These are phyloP conservation scores for Sinella curviseta DNA, from an alignment of 1,140 invertebrate genomes.

Conservation along the genomic window DNA sequence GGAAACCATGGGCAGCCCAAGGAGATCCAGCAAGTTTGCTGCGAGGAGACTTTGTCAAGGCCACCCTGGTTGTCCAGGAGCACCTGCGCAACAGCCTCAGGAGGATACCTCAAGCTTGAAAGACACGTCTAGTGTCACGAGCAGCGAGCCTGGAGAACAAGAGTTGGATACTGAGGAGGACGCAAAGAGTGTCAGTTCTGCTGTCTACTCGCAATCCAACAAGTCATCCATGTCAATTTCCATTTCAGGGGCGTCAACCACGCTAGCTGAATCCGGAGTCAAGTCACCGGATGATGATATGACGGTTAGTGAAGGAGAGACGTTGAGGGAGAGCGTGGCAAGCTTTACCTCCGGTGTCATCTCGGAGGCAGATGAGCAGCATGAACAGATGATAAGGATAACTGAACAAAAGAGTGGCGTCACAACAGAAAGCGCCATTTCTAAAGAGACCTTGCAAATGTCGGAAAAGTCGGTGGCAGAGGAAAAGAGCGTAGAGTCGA, in stretches of 20 bases:
- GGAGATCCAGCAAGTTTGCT: not conserved
- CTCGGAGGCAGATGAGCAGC: not conserved
- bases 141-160: not conserved
- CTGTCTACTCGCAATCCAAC: constrained; percentile 15
- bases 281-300: constrained; percentile 17
- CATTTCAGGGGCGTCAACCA: constrained; percentile 9
- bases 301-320: constrained; percentile 24
- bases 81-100: not conserved
- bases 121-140: not conserved
- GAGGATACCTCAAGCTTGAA: not conserved
- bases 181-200: constrained; percentile 8
- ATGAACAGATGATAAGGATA: not conserved
- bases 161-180: constrained; percentile 14
- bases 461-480: not conserved
- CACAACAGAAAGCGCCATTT: not conserved
- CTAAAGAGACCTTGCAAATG: not conserved
- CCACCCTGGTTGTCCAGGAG: not conserved
- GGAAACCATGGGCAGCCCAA: constrained; percentile 23
- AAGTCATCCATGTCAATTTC: constrained; percentile 1
- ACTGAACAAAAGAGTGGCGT: not conserved
- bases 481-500: constrained; percentile 15
- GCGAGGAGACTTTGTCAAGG: not conserved
- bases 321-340: constrained; percentile 26
- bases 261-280: not conserved
- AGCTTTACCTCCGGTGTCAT: constrained; percentile 23